phyloP scores from a whole-genome alignment of 2,797 vertebrate genomes.

The Fringilla coelebs region DNA sequence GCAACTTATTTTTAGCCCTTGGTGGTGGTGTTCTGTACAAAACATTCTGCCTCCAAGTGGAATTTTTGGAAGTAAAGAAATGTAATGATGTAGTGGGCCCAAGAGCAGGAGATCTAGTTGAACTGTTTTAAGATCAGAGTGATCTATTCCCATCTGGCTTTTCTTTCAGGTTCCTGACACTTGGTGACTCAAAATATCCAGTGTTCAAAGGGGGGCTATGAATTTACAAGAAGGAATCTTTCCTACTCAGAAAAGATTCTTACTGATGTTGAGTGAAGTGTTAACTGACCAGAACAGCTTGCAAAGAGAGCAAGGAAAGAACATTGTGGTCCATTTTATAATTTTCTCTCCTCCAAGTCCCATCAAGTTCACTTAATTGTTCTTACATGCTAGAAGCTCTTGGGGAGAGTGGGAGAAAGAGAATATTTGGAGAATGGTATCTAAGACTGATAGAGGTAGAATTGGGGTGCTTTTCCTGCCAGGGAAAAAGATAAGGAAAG shows the following conservation, averaged over 20 bases:
- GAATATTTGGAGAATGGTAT: not conserved
- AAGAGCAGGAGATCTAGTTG: not conserved
- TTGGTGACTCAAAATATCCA: not conserved
- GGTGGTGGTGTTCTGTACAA: not conserved
- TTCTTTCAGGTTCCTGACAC: not conserved
- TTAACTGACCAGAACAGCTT: not conserved
- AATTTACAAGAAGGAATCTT: not conserved
- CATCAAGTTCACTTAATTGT: not conserved
- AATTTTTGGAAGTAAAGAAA: not conserved
- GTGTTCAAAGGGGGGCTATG: not conserved
- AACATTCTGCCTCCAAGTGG: not conserved
- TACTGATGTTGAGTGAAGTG: not conserved
- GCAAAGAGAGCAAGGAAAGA: not conserved
- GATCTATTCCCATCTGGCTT: not conserved
- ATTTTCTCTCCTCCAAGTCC: not conserved
- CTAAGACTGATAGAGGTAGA: not conserved
- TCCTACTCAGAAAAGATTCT: not conserved
- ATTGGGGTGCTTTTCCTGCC: not conserved
- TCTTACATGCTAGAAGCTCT: not conserved
- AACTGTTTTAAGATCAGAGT: not conserved
- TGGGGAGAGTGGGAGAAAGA: not conserved
- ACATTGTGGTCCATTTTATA: not conserved
- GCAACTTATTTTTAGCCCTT: constrained; percentile 10
- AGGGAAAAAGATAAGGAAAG: not conserved
- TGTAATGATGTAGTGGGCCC: not conserved